Evolutionary conservation across 2,113 vertebrate genomes (phyloP).

Genomic region (Dicrurus megarhynchus): DNA sequence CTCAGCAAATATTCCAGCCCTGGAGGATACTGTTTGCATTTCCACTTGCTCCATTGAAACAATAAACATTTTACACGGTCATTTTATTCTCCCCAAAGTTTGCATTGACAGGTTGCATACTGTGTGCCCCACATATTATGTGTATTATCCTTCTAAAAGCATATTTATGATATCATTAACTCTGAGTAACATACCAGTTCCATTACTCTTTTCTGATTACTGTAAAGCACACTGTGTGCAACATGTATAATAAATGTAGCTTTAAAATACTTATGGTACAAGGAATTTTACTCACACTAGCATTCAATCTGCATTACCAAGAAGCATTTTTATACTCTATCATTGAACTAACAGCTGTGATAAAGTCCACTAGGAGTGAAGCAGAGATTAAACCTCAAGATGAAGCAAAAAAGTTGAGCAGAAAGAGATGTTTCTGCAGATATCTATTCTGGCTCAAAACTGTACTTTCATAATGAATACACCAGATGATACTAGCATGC

Average conservation of each 20-base stretch:
- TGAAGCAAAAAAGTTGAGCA: background rate
- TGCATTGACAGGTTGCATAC: background rate
- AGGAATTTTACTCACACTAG: background rate
- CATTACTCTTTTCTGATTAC: conserved; percentile 24
- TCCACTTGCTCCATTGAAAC: background rate
- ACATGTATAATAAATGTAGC: background rate
- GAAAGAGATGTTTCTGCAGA: background rate
- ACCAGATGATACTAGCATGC: background rate
- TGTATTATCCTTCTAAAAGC: background rate
- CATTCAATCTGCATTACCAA: background rate
- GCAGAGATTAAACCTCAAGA: background rate
- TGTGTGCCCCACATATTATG: background rate
- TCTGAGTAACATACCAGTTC: background rate
- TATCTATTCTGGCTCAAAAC: background rate
- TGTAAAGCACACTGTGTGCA: background rate
- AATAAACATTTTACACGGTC: background rate
- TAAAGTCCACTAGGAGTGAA: background rate
- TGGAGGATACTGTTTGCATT: background rate
- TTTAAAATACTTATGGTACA: background rate
- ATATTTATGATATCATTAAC: conserved; percentile 19
- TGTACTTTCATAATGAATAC: background rate
- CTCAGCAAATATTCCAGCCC: background rate
- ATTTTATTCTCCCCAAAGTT: background rate
- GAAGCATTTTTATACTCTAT: background rate
- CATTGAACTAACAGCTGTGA: background rate